Base-by-base conservation (phyloP, 2,113 vertebrate species). In the Scatophagus argus region DNA sequence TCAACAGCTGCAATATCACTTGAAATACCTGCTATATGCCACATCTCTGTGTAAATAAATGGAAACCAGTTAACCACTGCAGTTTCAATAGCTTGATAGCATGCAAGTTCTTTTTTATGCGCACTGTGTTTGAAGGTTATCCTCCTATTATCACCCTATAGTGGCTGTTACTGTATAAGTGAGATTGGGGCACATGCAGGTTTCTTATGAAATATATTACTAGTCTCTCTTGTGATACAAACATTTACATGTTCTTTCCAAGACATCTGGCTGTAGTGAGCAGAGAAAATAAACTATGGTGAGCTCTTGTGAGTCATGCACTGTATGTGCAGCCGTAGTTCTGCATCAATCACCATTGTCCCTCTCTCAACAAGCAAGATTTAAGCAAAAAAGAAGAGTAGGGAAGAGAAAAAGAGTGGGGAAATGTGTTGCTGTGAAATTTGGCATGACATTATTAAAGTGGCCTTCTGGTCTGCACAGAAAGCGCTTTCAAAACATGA, bases 221-320 rank as follows among this genome's bases (percentile, higher is more conserved):
- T 31, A 47, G 23, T 32, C 54, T 17, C 13, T 39, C 23, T 49
- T 10, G 36, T 43, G 17, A 56, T 13, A 36, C 46, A 62, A 46
- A 34, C 39, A 41, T 75, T 16, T 31, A 62, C 19, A 41, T 23
- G 21, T 54, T 31, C 31, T 61, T 63, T 56, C 29, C 19, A 60
- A 23, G 31, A 82, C 49, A 68, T 64, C 38, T 56, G 68, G 51
- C 38, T 64, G 62, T 23, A 56, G 52, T 65, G 16, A 52, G 60
- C 49, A 68, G 51, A 63, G 55, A 74, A 77, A 61, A 61, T 70
- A 55, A 70, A 70, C 62, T 16, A 39, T 27, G 36, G 9, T 19
- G 19, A 62, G 23, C 34, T n/a, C 16, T 36, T 17, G 12, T 1
- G 5, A 31, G 25, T 21, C 5, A 12, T 41, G 66, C 44, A 38